Conservation (phyloP, 2,888 invertebrate genomes). For the Dorcus parallelipipedus region DNA sequence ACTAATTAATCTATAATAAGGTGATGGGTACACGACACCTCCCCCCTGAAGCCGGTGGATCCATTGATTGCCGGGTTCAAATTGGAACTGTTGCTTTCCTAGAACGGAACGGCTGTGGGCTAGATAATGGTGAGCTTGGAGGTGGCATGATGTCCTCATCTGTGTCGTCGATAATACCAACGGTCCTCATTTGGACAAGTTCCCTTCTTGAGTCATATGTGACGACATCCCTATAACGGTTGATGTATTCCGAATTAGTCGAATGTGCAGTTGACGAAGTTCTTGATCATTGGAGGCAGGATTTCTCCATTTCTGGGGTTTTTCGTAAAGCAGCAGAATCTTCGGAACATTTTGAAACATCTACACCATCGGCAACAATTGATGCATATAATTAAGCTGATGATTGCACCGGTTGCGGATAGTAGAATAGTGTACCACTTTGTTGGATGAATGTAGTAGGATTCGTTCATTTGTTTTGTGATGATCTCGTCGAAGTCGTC, state of each 20-base stretch:
- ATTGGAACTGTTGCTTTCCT: no score
- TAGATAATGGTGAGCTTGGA: no score
- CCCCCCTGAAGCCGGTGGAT: no score
- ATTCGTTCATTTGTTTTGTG: slow-evolving; percentile 15
- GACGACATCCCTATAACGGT: neutral
- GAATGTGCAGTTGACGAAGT: slow-evolving; percentile 24
- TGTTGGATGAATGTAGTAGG: slow-evolving; percentile 10
- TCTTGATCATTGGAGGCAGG: slow-evolving; percentile 21
- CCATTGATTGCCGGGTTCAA: no score
- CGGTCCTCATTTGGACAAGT: no score
- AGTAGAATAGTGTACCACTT: slow-evolving; percentile 22
- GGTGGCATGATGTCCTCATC: no score
- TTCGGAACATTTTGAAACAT: slow-evolving; percentile 3
- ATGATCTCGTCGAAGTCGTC: slow-evolving; percentile 24
- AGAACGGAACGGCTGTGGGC: no score
- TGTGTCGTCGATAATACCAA: no score
- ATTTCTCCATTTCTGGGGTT: slow-evolving; percentile 15
- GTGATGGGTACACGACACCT: no score
- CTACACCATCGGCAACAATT: slow-evolving; percentile 13
- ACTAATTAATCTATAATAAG: no score
- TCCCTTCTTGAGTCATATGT: neutral
- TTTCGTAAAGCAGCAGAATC: slow-evolving; percentile 10
- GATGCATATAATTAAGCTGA: slow-evolving; percentile 3
- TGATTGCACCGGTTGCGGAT: slow-evolving; percentile 10
- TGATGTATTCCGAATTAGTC: slow-evolving; percentile 14